Evolutionary conservation across 1,140 invertebrate genomes (phyloP).

Genomic region (Drosophila nikananu): DNA sequence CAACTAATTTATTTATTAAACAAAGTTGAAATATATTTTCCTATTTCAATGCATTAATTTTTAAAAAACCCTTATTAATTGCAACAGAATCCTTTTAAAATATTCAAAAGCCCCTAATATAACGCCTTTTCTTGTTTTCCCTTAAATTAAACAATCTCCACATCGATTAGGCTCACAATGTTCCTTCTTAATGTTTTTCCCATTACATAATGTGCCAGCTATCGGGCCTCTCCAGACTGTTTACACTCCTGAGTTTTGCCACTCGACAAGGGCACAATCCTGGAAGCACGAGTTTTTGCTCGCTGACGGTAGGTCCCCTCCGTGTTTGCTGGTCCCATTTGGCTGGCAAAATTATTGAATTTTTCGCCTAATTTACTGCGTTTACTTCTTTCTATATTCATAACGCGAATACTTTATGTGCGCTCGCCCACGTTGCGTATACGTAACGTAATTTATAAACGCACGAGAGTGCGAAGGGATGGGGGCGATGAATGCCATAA

Average conservation of each 20-base stretch:
- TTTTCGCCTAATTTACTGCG: conserved; percentile 73
- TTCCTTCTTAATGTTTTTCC: conserved; percentile 16
- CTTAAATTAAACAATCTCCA: background rate
- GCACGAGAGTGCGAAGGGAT: conserved; percentile 3
- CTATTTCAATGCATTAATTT: too few species aligned
- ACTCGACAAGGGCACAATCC: conserved; percentile 23
- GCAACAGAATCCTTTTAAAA: background rate
- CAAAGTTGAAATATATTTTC: background rate
- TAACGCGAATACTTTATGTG: conserved; percentile 70
- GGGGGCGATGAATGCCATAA: conserved; percentile 28
- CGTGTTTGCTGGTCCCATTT: conserved; percentile 27
- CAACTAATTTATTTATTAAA: background rate
- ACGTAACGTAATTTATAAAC: conserved; percentile 77
- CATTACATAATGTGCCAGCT: conserved; percentile 20
- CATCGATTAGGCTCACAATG: background rate
- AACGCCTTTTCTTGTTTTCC: too few species aligned
- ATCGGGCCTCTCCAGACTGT: conserved; percentile 33
- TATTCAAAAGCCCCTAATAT: background rate
- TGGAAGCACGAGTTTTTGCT: conserved; percentile 15
- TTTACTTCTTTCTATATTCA: conserved; percentile 68
- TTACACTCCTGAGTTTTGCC: conserved; percentile 28
- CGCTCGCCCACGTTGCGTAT: conserved; percentile 69
- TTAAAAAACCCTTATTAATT: too few species aligned
- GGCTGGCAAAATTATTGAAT: conserved; percentile 68
- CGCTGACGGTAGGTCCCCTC: conserved; percentile 2